Evolutionary conservation across 2,888 invertebrate genomes (phyloP), one percentile per base, ranked within the genome.

Genomic region (Odontothrips loti): DNA sequence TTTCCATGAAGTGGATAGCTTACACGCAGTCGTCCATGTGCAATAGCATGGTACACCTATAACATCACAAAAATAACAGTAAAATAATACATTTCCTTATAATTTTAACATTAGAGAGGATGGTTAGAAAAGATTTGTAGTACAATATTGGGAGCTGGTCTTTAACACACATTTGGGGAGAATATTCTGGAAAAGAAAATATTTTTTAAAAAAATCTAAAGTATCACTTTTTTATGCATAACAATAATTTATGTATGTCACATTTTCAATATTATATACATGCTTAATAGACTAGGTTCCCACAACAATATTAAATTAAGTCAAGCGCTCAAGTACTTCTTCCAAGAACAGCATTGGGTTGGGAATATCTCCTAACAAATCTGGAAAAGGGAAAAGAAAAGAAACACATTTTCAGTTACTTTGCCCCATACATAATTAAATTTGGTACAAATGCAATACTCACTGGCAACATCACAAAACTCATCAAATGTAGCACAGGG

Each of bases 401-500:
- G n/a, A 23, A 75, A 23, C 8, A 12, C 68, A 23, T 23, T 9
- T 12, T 12, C 11, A 27, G n/a, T 75, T 10, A 12, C 11, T 23
- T 9, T 8, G 12, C 1, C 11, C 20, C 9, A 75, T 10, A 10
- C 27, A 12, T 8, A 27, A 27, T 10, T 27, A 75, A 10, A 23
- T 1, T 11, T 75, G 2, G 10, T 12, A 75, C 12, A 8, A 27
- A 75, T 15, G 80, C 20, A 23, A 78, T 47, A 81, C 83, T 82
- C 83, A 91, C 96, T 96, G 85, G 93, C 91, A 84, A 97, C 96
- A 91, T 98, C 98, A 88, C 95, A 95, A 90, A 96, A 96, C 89
- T 98, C 98, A 11, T 91, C 91, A 88, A 98, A 94, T 23, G 96
- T 95, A 83, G 95, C 91, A 89, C 97, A 96, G 15, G 96, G 95